A percentile compares a stretch with the other conserved stretches of the same genome.
These are phyloP conservation scores for Amaurobius ferox DNA, from an alignment of 2,888 invertebrate genomes.

Conservation along the genomic window DNA sequence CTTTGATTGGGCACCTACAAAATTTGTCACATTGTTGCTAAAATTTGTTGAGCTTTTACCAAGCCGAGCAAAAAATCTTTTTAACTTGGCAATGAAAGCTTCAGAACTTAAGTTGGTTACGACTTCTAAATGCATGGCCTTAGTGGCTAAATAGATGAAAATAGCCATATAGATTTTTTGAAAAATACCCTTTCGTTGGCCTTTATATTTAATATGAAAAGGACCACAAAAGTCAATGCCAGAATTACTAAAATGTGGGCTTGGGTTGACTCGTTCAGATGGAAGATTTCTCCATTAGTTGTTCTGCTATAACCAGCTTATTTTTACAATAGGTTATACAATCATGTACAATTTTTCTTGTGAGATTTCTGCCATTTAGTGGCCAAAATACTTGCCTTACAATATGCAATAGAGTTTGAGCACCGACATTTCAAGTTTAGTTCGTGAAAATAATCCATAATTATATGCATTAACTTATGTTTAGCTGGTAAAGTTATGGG, in stretches of 20 bases:
- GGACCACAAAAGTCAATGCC: background rate
- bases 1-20: background rate
- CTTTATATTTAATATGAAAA: slow-evolving; percentile 21
- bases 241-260: background rate
- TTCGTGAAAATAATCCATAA: no score
- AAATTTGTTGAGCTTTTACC: background rate
- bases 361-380: no score
- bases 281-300: slow-evolving; percentile 29
- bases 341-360: no score
- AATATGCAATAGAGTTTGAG: no score
- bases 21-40: slow-evolving; percentile 2
- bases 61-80: slow-evolving; percentile 62
- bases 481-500: no score
- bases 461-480: no score
- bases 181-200: background rate
- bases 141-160: slow-evolving; percentile 55
- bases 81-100: slow-evolving; percentile 67
- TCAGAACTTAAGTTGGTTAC: slow-evolving; percentile 67
- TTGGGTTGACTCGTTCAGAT: background rate
- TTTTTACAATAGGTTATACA: no score
- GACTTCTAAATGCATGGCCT: slow-evolving; percentile 68
- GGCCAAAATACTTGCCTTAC: no score
- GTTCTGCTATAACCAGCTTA: no score
- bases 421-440: no score
- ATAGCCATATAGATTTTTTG: slow-evolving; percentile 51